A percentile compares a stretch with the other conserved stretches of the same genome.
Conservation (phyloP, 2,797 vertebrate species). For the Anolis apletophallus region DNA sequence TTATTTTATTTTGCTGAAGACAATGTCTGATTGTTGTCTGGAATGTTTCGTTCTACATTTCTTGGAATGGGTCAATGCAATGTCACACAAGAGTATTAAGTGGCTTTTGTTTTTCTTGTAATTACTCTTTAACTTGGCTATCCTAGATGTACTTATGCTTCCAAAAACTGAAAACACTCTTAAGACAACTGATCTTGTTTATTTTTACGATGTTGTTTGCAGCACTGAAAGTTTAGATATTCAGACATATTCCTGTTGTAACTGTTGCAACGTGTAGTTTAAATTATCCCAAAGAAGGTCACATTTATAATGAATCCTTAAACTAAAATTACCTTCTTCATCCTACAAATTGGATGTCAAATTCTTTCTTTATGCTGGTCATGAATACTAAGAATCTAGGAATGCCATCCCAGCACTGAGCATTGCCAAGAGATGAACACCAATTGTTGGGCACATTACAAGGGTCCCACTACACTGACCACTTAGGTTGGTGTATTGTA, state of each 20-base stretch:
- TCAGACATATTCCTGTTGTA: background rate
- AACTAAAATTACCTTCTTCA: background rate
- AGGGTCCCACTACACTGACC: no score
- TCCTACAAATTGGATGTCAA: background rate
- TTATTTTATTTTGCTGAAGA: background rate
- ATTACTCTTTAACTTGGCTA: constrained; percentile 8
- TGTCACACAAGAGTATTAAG: constrained; percentile 40
- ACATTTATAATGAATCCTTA: background rate
- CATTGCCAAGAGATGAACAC: background rate
- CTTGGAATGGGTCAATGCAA: constrained; percentile 6
- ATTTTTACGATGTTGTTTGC: no score
- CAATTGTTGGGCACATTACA: no score
- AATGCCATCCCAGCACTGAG: background rate
- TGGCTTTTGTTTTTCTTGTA: background rate
- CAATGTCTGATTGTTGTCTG: constrained; percentile 10
- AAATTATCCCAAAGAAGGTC: background rate
- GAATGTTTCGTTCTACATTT: constrained; percentile 44
- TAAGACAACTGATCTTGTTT: background rate
- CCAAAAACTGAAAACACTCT: background rate
- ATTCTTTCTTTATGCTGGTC: background rate
- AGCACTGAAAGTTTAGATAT: background rate
- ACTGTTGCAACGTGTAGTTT: background rate
- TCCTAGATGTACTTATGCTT: background rate
- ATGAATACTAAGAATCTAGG: background rate
- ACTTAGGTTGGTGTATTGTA: no score